phyloP scores from a whole-genome alignment of 2,888 invertebrate genomes.

The Tolmerus cingulatus region DNA sequence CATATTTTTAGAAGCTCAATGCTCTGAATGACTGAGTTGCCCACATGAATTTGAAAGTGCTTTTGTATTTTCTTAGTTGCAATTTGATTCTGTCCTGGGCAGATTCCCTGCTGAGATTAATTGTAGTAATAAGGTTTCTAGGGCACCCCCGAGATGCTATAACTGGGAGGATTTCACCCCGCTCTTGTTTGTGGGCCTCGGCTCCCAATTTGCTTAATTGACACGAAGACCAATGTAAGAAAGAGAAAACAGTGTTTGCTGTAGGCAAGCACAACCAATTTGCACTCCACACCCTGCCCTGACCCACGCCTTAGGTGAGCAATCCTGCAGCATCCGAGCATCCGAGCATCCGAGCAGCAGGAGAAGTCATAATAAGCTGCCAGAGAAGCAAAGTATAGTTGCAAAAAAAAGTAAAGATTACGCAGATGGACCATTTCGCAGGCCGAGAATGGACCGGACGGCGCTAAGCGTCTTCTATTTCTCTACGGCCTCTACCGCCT shows the following conservation, averaged over 20 bases:
- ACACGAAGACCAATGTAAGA: neutral
- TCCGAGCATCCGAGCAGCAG: neutral
- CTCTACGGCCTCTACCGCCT: neutral
- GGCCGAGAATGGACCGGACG: neutral
- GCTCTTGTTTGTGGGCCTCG: neutral
- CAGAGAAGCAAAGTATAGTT: neutral
- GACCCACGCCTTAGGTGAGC: neutral
- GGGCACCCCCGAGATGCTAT: neutral
- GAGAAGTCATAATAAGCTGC: neutral
- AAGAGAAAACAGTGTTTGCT: neutral
- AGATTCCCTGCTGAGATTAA: conserved; percentile 18
- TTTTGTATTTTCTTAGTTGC: neutral
- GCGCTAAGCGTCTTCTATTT: neutral
- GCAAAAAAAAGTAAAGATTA: neutral
- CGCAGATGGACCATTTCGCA: neutral
- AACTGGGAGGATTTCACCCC: neutral
- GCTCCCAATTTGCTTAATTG: neutral
- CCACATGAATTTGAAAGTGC: neutral
- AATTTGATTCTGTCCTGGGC: neutral
- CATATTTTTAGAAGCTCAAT: conserved; percentile 6
- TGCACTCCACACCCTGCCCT: neutral
- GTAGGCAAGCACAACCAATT: neutral
- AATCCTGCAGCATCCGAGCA: neutral
- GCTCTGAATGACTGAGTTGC: neutral
- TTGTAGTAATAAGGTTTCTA: conserved; percentile 18